These are phyloP conservation scores for Microcebus jonahi DNA, from an alignment of 2,113 vertebrate genomes.

Conservation along the genomic window DNA sequence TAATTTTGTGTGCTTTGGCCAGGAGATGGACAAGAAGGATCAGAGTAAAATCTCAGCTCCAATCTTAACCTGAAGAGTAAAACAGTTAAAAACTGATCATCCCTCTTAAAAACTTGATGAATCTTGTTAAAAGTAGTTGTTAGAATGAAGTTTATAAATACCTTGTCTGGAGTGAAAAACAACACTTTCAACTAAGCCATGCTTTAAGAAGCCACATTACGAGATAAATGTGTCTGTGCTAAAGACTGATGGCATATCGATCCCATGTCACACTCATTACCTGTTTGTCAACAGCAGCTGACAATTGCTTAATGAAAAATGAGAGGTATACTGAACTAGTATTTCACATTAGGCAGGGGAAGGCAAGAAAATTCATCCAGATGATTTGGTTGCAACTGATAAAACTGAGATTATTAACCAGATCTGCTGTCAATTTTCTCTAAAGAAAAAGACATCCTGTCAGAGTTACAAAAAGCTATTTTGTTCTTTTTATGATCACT, in stretches of 20 bases:
- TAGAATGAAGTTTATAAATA: background rate
- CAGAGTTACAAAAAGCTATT: background rate
- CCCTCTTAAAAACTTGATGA: constrained; percentile 19
- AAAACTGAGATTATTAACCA: constrained; percentile 62
- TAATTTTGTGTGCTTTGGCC: background rate
- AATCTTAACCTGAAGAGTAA: background rate
- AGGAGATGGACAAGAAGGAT: background rate
- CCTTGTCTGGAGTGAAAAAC: background rate
- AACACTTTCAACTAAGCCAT: background rate
- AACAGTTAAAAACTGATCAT: background rate
- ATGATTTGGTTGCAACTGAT: constrained; percentile 37
- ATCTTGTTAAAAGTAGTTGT: background rate
- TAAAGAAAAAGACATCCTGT: constrained; percentile 14
- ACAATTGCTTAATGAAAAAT: constrained; percentile 67
- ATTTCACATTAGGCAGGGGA: constrained; percentile 43
- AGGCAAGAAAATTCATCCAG: constrained; percentile 32
- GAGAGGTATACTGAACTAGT: constrained; percentile 35
- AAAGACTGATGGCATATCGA: background rate
- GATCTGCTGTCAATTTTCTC: constrained; percentile 22
- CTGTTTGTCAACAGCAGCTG: constrained; percentile 53
- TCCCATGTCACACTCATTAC: constrained; percentile 40
- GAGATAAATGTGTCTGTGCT: background rate
- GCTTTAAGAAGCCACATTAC: background rate
- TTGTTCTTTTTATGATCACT: constrained; percentile 33
- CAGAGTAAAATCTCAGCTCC: background rate